These are phyloP conservation scores for Kuschelorhynchus macadamiae DNA, from an alignment of 2,888 invertebrate genomes.

Conservation along the genomic window DNA sequence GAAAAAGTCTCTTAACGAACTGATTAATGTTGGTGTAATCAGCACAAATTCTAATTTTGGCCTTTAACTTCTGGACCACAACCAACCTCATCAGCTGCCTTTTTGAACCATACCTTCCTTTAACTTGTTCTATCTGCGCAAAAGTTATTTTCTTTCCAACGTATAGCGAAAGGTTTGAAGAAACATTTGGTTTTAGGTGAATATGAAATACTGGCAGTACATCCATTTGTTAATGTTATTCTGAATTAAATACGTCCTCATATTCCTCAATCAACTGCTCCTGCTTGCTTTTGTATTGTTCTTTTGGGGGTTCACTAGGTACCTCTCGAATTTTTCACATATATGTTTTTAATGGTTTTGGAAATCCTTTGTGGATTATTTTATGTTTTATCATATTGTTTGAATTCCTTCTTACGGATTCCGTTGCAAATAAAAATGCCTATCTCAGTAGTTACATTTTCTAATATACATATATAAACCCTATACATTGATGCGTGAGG, in stretches of 20 bases:
- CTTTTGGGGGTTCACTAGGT: too few relatives aligned
- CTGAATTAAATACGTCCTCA: background rate
- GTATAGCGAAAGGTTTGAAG: slow-evolving; percentile 25
- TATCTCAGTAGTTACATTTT: too few relatives aligned
- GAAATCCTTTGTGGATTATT: too few relatives aligned
- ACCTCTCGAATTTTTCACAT: too few relatives aligned
- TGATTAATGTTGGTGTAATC: slow-evolving; percentile 35
- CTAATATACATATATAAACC: too few relatives aligned
- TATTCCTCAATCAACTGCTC: background rate
- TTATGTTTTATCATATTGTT: too few relatives aligned
- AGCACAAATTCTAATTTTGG: slow-evolving; percentile 35
- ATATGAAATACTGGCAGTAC: background rate
- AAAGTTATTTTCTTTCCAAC: slow-evolving; percentile 34
- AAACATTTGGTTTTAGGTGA: too few relatives aligned
- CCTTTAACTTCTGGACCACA: background rate
- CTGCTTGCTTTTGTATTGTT: background rate
- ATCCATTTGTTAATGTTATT: background rate
- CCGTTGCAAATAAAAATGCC: too few relatives aligned
- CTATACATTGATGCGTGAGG: too few relatives aligned
- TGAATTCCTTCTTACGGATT: too few relatives aligned
- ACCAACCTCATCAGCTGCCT: slow-evolving; percentile 25
- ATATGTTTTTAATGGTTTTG: too few relatives aligned
- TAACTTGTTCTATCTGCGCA: slow-evolving; percentile 23
- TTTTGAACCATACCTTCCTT: slow-evolving; percentile 24
- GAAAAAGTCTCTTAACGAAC: background rate